Evolutionary conservation across 2,888 invertebrate species (phyloP).

Genomic region (Nematopogon swammerdamellus): DNA sequence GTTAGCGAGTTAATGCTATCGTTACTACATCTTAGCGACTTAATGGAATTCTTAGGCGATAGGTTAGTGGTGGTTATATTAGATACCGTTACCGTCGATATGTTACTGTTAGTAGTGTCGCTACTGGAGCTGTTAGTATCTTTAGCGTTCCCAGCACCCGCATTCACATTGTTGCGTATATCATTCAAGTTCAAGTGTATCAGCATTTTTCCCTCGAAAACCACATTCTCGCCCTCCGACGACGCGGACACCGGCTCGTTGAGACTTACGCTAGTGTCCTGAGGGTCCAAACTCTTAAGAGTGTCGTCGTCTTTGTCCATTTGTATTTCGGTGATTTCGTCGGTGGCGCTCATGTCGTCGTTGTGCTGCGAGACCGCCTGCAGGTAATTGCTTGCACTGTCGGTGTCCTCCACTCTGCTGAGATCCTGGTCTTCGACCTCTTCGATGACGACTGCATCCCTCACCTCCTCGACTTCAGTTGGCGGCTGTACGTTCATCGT

Average conservation of each 20-base stretch:
- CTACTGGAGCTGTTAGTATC: slow-evolving; percentile 31
- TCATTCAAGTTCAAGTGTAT: slow-evolving; percentile 53
- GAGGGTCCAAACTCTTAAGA: slow-evolving; percentile 49
- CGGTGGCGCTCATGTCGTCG: slow-evolving; percentile 41
- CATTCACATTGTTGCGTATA: slow-evolving; percentile 43
- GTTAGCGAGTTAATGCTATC: slow-evolving; percentile 25
- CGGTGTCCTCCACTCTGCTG: slow-evolving; percentile 33
- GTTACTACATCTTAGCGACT: slow-evolving; percentile 34
- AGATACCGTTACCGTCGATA: slow-evolving; percentile 56
- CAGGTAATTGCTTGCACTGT: slow-evolving; percentile 42
- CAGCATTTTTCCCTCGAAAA: slow-evolving; percentile 54
- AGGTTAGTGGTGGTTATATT: slow-evolving; percentile 54
- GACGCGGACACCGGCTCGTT: slow-evolving; percentile 44
- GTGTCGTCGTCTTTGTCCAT: slow-evolving; percentile 51
- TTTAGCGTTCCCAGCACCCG: slow-evolving; percentile 38
- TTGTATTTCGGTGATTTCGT: slow-evolving; percentile 46
- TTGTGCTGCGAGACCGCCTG: slow-evolving; percentile 39
- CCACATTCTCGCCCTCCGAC: slow-evolving; percentile 49
- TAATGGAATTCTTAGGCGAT: slow-evolving; percentile 50
- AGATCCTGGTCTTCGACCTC: slow-evolving; percentile 38
- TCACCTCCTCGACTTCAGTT: slow-evolving; percentile 20
- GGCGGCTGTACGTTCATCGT: slow-evolving; percentile 20
- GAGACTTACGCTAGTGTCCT: slow-evolving; percentile 55
- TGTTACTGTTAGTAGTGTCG: slow-evolving; percentile 40
- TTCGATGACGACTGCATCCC: slow-evolving; percentile 41